Evolutionary conservation across 2,888 invertebrate species (phyloP).

Genomic region (Pristionchus fissidentatus): DNA sequence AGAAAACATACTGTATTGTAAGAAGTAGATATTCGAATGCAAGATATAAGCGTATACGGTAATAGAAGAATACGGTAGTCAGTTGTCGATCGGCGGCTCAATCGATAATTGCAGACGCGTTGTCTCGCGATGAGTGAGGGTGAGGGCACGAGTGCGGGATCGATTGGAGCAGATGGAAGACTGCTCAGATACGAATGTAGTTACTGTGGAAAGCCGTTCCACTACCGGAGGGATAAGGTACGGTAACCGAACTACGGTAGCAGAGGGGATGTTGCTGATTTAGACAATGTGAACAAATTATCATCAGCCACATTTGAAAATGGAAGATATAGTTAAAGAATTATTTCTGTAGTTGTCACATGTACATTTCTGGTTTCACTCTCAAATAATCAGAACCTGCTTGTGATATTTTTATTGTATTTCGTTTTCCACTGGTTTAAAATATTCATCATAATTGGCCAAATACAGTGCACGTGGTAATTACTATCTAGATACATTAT

Average conservation of each 20-base stretch:
- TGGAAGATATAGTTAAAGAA: background rate
- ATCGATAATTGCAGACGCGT: background rate
- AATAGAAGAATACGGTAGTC: background rate
- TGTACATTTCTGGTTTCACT: too few relatives aligned
- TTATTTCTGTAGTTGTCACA: background rate
- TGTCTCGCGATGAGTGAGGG: background rate
- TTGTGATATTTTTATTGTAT: too few relatives aligned
- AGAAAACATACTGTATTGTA: too few relatives aligned
- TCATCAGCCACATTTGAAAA: too few relatives aligned
- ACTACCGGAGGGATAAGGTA: slow-evolving; percentile 63
- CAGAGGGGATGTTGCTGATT: background rate
- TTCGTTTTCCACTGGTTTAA: too few relatives aligned
- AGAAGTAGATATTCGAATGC: background rate
- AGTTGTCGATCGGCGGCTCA: background rate
- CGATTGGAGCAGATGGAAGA: slow-evolving; percentile 46
- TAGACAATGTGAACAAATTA: background rate
- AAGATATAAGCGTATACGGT: background rate
- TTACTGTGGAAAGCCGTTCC: slow-evolving; percentile 64
- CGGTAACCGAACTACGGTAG: background rate
- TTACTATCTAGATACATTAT: too few relatives aligned
- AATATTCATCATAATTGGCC: too few relatives aligned
- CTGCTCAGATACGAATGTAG: slow-evolving; percentile 59
- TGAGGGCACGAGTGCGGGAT: background rate
- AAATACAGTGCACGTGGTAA: too few relatives aligned
- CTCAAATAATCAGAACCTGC: too few relatives aligned